Conservation (phyloP, 2,113 vertebrate species). For the Siniperca chuatsi region DNA sequence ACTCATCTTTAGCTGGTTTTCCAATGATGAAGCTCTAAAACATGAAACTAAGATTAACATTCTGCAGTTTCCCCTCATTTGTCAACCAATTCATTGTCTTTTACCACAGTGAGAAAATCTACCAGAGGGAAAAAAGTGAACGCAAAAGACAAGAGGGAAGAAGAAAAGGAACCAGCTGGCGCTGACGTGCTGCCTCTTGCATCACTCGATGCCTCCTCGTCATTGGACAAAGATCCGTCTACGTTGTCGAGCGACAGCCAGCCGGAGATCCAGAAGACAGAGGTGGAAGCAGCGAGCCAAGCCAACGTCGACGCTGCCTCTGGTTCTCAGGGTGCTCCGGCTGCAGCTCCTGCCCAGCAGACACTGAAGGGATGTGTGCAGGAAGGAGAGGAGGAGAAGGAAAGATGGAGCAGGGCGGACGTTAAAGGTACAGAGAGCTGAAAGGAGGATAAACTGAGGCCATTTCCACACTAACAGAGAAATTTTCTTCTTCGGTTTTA, state of each 20-base stretch:
- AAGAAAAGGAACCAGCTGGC: not conserved
- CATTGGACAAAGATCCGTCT: not conserved
- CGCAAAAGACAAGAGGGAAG: not conserved
- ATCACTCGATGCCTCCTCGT: not conserved
- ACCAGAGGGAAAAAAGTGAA: slow-evolving; percentile 23
- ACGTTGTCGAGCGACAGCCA: too few species aligned
- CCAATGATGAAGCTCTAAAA: not conserved
- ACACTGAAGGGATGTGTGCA: not conserved
- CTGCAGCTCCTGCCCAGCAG: not conserved
- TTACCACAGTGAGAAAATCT: slow-evolving; percentile 47
- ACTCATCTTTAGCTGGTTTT: not conserved
- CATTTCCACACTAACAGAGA: not conserved
- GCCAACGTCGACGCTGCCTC: too few species aligned
- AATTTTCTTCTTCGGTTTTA: not conserved
- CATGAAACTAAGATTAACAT: too few species aligned
- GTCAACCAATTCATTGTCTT: not conserved
- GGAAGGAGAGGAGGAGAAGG: slow-evolving; percentile 14
- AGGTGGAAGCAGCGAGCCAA: not conserved
- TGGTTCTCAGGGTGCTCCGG: too few species aligned
- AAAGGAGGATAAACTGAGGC: not conserved
- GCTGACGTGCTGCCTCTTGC: not conserved
- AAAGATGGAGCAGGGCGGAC: not conserved
- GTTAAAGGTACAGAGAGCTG: slow-evolving; percentile 44
- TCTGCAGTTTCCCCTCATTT: too few species aligned
- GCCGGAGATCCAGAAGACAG: not conserved